Evolutionary conservation across 2,113 vertebrate species (phyloP).

Genomic region (Petaurus breviceps): DNA sequence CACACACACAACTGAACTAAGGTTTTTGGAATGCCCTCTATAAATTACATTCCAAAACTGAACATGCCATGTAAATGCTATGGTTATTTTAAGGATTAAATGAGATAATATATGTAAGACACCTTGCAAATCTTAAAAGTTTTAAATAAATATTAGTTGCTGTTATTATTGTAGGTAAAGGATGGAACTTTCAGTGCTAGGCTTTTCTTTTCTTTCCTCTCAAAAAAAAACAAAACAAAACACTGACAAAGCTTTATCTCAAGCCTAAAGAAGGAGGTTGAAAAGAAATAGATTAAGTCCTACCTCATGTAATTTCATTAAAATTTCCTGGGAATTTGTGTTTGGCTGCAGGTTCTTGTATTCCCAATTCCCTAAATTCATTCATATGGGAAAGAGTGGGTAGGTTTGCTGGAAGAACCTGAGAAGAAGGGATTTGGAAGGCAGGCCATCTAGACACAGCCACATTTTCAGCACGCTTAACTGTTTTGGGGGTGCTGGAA

Average conservation of each 20-base stretch:
- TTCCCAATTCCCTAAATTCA: slow-evolving; percentile 1
- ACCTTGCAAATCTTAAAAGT: neutral
- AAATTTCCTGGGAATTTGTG: neutral
- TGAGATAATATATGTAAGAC: neutral
- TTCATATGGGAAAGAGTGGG: neutral
- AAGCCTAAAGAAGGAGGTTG: neutral
- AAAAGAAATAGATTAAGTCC: neutral
- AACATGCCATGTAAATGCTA: neutral
- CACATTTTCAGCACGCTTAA: neutral
- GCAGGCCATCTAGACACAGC: neutral
- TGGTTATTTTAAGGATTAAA: neutral
- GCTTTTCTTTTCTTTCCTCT: neutral
- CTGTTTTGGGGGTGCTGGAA: neutral
- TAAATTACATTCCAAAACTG: neutral
- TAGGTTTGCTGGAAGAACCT: neutral
- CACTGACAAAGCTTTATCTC: neutral
- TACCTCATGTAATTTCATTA: neutral
- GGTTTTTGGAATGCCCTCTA: neutral
- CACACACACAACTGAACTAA: neutral
- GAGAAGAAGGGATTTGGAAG: neutral
- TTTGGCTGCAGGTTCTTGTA: neutral
- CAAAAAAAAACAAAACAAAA: neutral
- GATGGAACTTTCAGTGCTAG: neutral
- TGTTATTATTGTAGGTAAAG: neutral
- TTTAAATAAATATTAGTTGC: neutral